These are phyloP conservation scores for Drosophila demipolita DNA, from an alignment of 2,888 invertebrate genomes.

Conservation along the genomic window DNA sequence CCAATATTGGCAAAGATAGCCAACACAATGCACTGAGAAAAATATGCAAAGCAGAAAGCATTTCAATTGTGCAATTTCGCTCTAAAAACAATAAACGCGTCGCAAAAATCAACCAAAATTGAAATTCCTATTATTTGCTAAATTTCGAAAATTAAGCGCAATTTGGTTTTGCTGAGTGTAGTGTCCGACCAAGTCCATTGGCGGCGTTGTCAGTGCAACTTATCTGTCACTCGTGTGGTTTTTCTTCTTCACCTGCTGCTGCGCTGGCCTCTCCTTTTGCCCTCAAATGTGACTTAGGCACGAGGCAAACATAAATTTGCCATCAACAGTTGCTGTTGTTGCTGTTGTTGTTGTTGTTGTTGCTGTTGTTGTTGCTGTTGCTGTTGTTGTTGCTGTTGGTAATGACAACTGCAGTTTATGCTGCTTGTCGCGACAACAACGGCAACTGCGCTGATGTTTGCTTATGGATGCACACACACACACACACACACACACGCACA, in stretches of 20 bases:
- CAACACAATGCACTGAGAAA: conserved; percentile 7
- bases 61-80: no score
- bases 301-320: conserved; percentile 75
- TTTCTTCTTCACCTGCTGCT: conserved; percentile 9
- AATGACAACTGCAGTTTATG: conserved; percentile 60
- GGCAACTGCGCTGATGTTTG: conserved; percentile 24
- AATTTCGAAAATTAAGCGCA: not conserved
- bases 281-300: conserved; percentile 58
- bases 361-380: conserved; percentile 31
- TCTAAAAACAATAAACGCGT: not conserved
- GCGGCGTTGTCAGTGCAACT: conserved; percentile 17
- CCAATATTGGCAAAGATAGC: conserved; percentile 21
- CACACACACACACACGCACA: not conserved
- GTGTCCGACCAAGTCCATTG: conserved; percentile 36
- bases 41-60: not conserved
- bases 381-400: conserved; percentile 39
- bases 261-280: conserved; percentile 1
- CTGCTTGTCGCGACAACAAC: conserved; percentile 44
- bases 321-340: conserved; percentile 34
- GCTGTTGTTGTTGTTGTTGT: conserved; percentile 33
- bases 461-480: conserved; percentile 6
- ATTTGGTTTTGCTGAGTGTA: not conserved
- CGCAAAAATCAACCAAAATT: not conserved
- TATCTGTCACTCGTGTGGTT: conserved; percentile 43
- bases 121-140: no score